Percentiles rank a stretch among this genome's conserved stretches.
These are phyloP conservation scores for Serinus canaria DNA, from an alignment of 2,113 vertebrate species.

Conservation along the genomic window DNA sequence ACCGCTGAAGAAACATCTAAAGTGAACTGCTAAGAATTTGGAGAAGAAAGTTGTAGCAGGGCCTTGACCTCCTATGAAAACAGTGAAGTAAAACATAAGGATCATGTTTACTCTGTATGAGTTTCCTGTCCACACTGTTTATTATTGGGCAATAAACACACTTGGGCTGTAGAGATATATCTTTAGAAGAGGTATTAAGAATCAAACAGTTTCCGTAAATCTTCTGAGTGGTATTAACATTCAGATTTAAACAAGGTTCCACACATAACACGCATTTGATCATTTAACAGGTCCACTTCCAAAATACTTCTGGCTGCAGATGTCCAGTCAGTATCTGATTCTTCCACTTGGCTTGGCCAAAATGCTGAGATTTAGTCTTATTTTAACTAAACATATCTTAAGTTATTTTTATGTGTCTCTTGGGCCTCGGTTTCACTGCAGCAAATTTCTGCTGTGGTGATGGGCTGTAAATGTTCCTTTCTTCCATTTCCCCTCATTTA, in stretches of 20 bases:
- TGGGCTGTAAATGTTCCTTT: not conserved
- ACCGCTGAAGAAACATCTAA: not conserved
- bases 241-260: slow-evolving; percentile 53
- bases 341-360: slow-evolving; percentile 33
- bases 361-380: slow-evolving; percentile 47
- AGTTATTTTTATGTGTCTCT: slow-evolving; percentile 38
- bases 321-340: not conserved
- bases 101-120: slow-evolving; percentile 64
- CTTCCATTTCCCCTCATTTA: not conserved
- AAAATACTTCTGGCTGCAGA: slow-evolving; percentile 37
- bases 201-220: slow-evolving; percentile 70
- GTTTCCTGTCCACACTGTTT: slow-evolving; percentile 74
- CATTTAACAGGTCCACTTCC: slow-evolving; percentile 46
- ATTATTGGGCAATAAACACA: slow-evolving; percentile 73
- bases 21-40: slow-evolving; percentile 3
- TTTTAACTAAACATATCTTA: slow-evolving; percentile 57
- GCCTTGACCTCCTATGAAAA: slow-evolving; percentile 58
- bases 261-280: slow-evolving; percentile 44
- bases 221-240: slow-evolving; percentile 63
- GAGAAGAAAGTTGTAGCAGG: slow-evolving; percentile 42
- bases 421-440: not conserved
- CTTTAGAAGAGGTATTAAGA: slow-evolving; percentile 69
- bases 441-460: not conserved
- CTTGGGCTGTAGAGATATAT: slow-evolving; percentile 61
- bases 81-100: slow-evolving; percentile 66